A percentile compares a stretch with the other conserved stretches of the same genome.
phyloP scores from a whole-genome alignment of 2,888 invertebrate genomes.

The Polymixis lichenea region DNA sequence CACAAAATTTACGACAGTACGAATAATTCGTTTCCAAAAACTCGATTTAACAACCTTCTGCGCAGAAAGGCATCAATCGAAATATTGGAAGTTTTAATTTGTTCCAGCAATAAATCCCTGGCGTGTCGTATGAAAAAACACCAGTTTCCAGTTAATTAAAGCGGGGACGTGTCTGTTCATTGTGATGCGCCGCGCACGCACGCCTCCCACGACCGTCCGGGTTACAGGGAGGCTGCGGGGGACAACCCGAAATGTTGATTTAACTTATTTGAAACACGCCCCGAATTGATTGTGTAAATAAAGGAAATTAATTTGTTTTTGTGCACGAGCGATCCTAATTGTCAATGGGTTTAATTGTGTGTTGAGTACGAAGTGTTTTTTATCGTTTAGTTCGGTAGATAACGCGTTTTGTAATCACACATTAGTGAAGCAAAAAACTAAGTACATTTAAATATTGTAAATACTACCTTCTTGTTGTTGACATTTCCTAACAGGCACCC shows the following conservation, averaged over 20 bases:
- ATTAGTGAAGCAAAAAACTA: background rate
- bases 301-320: slow-evolving; percentile 67
- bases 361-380: slow-evolving; percentile 23
- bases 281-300: slow-evolving; percentile 68
- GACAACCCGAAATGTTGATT: slow-evolving; percentile 64
- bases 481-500: background rate
- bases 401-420: slow-evolving; percentile 3
- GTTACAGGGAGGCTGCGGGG: background rate
- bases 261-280: slow-evolving; percentile 70
- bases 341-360: slow-evolving; percentile 56
- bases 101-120: slow-evolving; percentile 68
- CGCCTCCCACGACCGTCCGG: slow-evolving; percentile 36
- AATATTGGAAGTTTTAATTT: slow-evolving; percentile 69
- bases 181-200: slow-evolving; percentile 58
- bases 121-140: slow-evolving; percentile 69
- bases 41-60: slow-evolving; percentile 54
- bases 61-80: slow-evolving; percentile 67
- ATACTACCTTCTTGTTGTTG: background rate
- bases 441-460: background rate
- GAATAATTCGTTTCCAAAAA: slow-evolving; percentile 45
- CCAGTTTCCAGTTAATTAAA: slow-evolving; percentile 66
- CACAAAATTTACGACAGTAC: slow-evolving; percentile 34
- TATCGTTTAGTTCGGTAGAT: slow-evolving; percentile 13
- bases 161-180: slow-evolving; percentile 61
- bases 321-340: slow-evolving; percentile 56